Evolutionary conservation across 2,113 vertebrate genomes (phyloP), one percentile per base, ranked within the genome.

Genomic region (Clarias gariepinus): DNA sequence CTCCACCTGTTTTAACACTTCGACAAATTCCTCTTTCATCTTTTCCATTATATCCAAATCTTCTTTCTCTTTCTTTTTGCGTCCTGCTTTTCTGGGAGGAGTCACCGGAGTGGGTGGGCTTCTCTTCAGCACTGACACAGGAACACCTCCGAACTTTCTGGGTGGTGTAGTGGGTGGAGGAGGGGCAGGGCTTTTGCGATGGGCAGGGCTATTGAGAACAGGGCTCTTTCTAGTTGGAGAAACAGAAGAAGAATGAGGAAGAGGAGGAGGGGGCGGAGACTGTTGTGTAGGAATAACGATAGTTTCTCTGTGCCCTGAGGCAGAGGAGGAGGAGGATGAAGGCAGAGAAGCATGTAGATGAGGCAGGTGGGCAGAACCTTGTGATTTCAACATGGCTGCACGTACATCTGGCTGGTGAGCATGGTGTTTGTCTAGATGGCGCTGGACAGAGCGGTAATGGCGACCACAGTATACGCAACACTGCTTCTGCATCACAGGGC

Each of bases 371-470:
- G 93, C 93, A 87, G 94, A 94, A 81, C 61, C 21, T 25, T 88
- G 87, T 13, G 87, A 88, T 41, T 82, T 87, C 30, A 89, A 93
- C 0, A 96, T 91, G 66, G 94, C 92, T 0, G 94, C 93, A 84
- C 93, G 93, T 28, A 96, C 91, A 1, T 95, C 94, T 0, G 94
- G 94, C 85, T 95, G 95, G 92, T 96, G 93, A 63, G 93, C 78
- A 0, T 96, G 95, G 88, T 96, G 95, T 87, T 96, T 95, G 76
- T 95, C 94, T 78, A 96, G 88, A 90, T 96, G 95, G 21, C 94
- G 95, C 33, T 92, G 94, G 77, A 96, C 84, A 0, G 94, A 95
- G 85, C 94, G 94, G 84, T 95, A 96, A 81, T 95, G 94, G 28
- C 95, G 94, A 28, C 95, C 93, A 6, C 95, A 96, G 91, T 95